A percentile compares a stretch with the other conserved stretches of the same genome.
phyloP scores from a whole-genome alignment of 1,140 invertebrate genomes.

The Drosophila sturtevanti region DNA sequence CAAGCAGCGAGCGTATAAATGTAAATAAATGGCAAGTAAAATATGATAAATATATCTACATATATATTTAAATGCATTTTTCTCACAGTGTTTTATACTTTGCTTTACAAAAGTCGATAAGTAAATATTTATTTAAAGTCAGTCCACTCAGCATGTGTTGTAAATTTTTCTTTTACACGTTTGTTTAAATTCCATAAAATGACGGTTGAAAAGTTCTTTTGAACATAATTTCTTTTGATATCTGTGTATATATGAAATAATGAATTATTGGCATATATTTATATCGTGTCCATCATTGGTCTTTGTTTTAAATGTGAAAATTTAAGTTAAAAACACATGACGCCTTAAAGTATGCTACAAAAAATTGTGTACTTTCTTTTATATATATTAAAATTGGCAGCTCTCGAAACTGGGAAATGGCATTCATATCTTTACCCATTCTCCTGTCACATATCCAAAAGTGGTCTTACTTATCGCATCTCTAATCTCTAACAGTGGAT shows the following conservation, averaged over 20 bases:
- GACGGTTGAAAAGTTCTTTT: no score
- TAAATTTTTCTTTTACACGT: no score
- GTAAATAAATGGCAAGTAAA: slow-evolving; percentile 2
- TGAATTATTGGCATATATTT: no score
- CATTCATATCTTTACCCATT: background rate
- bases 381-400: background rate
- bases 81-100: background rate
- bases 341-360: background rate
- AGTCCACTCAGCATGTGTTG: no score
- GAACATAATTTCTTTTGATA: no score
- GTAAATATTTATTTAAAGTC: background rate
- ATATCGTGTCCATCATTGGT: no score
- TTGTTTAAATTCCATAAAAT: no score
- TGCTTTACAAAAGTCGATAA: background rate
- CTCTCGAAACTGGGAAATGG: background rate
- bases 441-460: background rate
- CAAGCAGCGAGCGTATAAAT: background rate
- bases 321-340: background rate
- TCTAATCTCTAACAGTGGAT: slow-evolving; percentile 44
- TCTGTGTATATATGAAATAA: no score
- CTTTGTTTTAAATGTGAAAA: background rate
- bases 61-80: background rate
- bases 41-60: background rate
- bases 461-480: slow-evolving; percentile 1
- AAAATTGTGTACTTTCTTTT: background rate